These are phyloP conservation scores for Odontamblyopus lacepedii DNA, from an alignment of 2,797 vertebrate genomes.

Conservation along the genomic window DNA sequence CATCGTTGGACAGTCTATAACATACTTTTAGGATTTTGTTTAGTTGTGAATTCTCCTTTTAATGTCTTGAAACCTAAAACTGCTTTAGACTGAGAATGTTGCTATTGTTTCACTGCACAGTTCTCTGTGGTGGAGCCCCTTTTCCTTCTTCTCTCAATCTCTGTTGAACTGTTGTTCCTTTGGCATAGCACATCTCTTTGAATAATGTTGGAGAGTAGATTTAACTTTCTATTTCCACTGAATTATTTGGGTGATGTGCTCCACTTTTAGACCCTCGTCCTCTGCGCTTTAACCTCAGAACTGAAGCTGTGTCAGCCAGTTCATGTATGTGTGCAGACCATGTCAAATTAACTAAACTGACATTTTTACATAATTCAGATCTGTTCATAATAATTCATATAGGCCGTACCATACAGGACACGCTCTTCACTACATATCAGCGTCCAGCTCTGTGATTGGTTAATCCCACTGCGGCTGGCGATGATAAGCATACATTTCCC, in stretches of 20 bases:
- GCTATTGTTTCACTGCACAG: too few relatives aligned
- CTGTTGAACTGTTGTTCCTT: too few relatives aligned
- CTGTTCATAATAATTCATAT: conserved; percentile 31
- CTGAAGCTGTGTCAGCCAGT: background rate
- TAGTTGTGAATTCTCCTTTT: too few relatives aligned
- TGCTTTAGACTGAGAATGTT: background rate
- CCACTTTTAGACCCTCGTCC: too few relatives aligned
- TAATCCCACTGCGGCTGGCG: conserved; percentile 35
- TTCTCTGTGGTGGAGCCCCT: too few relatives aligned
- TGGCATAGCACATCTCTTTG: too few relatives aligned
- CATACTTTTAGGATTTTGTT: background rate
- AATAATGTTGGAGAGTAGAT: too few relatives aligned
- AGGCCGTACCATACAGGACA: conserved; percentile 14
- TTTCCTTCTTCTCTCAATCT: too few relatives aligned
- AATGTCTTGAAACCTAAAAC: background rate
- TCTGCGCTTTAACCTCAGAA: background rate
- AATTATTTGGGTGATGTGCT: too few relatives aligned
- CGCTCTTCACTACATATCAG: conserved; percentile 30
- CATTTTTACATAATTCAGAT: conserved; percentile 40
- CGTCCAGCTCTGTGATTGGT: conserved; percentile 44
- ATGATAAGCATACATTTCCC: conserved; percentile 42
- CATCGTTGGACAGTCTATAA: background rate
- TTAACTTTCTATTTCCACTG: too few relatives aligned
- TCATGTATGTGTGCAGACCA: conserved; percentile 23
- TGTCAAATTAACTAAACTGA: conserved; percentile 35